Evolutionary conservation across 2,888 invertebrate species (phyloP), one percentile per base, ranked within the genome.

Genomic region (Troglohyphantes excavatus): DNA sequence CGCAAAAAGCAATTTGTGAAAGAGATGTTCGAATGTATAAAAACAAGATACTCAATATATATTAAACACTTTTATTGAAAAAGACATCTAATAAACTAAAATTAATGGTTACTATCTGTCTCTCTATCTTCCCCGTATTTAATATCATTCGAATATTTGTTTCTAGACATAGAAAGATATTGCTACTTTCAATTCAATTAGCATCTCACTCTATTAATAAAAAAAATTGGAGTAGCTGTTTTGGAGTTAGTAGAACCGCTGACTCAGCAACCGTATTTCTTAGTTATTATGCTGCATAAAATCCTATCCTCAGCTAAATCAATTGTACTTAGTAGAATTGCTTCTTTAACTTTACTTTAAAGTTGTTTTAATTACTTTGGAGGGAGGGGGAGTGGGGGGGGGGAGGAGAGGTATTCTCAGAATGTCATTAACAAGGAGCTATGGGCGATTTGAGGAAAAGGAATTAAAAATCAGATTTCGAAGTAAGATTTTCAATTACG

Each of bases 391-490:
- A 6, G n/a, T 6, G 53, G 5, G n/a, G 2, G n/a, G n/a, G n/a
- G n/a, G 13, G n/a, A 53, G 13, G 13, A 65, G 65, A 59, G n/a
- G 21, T 19, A 59, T 59, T 59, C n/a, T 0, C 33, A 5, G 73
- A 21, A 73, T 73, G 43, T 17, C 73, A 23, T 73, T 73, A 73
- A 46, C 39, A 73, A n/a, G 46, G 5, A 73, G 73, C 73, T 73
- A 21, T 26, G 13, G 73, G 73, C 46, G 46, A 46, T 46, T 73
- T 21, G 43, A 17, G 23, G 73, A 46, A 73, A 73, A 73, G 46
- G 23, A 73, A 73, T 73, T 73, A 73, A 73, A 73, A 53, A 9
- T 53, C 17, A 53, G 53, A 53, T 53, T 39, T 53, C 53, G 53
- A 53, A 53, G 53, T n/a, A 21, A 46, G 73, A 21, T 53, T 43